Evolutionary conservation across 1,140 invertebrate species (phyloP).

Genomic region (Anagrus nilaparvatae): DNA sequence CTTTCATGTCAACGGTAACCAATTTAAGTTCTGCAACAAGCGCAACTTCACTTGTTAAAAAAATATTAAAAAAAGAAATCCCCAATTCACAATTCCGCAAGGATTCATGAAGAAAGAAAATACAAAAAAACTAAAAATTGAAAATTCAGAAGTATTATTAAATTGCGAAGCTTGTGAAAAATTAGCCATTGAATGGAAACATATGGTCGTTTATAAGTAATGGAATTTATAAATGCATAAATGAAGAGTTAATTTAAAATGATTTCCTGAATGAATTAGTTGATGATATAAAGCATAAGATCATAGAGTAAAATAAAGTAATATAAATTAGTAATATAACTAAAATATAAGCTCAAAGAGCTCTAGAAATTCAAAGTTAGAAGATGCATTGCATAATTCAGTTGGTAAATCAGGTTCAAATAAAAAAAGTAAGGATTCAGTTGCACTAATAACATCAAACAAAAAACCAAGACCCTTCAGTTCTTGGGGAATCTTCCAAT

Average conservation of each 20-base stretch:
- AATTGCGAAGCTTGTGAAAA: conserved; percentile 20
- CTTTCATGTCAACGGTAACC: conserved; percentile 29
- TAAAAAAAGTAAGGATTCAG: conserved; percentile 3
- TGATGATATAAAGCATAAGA: conserved; percentile 16
- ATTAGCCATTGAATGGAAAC: conserved; percentile 31
- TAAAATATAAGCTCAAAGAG: conserved; percentile 14
- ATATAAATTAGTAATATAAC: too few species aligned
- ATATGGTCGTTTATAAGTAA: conserved; percentile 23
- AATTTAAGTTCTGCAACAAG: conserved; percentile 32
- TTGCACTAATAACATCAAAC: neutral
- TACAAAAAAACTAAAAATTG: conserved; percentile 12
- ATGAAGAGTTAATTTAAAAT: conserved; percentile 18
- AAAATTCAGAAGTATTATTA: conserved; percentile 15
- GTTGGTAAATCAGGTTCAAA: neutral
- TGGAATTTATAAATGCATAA: conserved; percentile 22
- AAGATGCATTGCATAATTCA: neutral
- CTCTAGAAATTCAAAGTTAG: neutral
- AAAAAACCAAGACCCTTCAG: too few species aligned
- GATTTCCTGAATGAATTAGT: conserved; percentile 18
- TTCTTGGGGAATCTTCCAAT: too few species aligned
- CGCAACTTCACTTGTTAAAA: conserved; percentile 23
- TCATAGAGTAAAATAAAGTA: conserved; percentile 10
- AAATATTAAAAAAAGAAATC: conserved; percentile 14
- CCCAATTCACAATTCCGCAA: conserved; percentile 26
- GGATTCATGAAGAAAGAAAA: conserved; percentile 26